These are phyloP conservation scores for Nomia melanderi DNA, from an alignment of 1,140 invertebrate species.

Conservation along the genomic window DNA sequence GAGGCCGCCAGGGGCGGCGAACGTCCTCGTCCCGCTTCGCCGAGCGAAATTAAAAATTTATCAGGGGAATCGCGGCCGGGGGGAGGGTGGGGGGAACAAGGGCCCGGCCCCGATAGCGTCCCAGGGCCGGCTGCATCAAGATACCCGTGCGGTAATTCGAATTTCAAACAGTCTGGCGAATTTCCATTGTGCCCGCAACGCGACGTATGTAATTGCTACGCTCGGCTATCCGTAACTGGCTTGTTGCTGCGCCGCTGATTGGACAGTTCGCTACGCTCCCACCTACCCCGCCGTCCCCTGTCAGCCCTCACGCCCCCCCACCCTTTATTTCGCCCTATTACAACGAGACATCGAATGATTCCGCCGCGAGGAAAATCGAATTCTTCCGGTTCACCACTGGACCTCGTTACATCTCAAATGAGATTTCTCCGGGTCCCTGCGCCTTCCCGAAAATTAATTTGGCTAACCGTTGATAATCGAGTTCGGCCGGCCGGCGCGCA, in stretches of 20 bases:
- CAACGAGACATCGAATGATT: constrained; percentile 51
- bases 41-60: constrained; percentile 35
- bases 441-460: constrained; percentile 21
- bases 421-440: constrained; percentile 19
- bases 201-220: constrained; percentile 75
- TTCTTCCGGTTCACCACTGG: constrained; percentile 57
- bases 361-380: constrained; percentile 45
- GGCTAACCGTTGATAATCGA: constrained; percentile 38
- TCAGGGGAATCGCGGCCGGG: constrained; percentile 37
- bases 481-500: not conserved
- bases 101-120: not conserved
- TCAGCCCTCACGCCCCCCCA: too few relatives aligned
- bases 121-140: constrained; percentile 66
- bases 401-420: constrained; percentile 46
- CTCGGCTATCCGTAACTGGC: constrained; percentile 72
- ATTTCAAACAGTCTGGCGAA: constrained; percentile 78
- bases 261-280: constrained; percentile 50
- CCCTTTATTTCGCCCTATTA: constrained; percentile 43
- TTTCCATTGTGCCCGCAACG: constrained; percentile 74
- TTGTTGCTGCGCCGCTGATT: constrained; percentile 72
- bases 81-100: too few relatives aligned
- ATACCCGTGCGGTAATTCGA: constrained; percentile 76
- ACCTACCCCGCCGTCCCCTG: too few relatives aligned
- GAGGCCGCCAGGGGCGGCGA: too few relatives aligned
- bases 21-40: too few relatives aligned